Evolutionary conservation across 2,797 vertebrate species (phyloP), one percentile per base, ranked within the genome.

Genomic region (Peromyscus eremicus): DNA sequence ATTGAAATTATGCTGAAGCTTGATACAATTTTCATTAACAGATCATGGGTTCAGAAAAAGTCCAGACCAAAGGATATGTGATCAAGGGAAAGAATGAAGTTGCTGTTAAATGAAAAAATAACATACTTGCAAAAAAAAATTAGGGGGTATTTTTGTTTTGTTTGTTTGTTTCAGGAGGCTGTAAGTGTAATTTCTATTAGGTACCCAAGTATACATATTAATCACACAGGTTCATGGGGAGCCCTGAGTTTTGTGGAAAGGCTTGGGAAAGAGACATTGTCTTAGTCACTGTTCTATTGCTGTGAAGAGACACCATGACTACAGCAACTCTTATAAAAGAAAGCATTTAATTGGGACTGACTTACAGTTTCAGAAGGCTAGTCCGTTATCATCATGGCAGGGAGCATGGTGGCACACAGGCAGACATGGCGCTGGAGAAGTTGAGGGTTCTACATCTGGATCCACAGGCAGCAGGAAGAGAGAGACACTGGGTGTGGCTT

Each of bases 181-280:
- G 25, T 81, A 55, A 81, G 14, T 81, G 23, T 89, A 81, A 75
- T 88, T 94, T 37, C 29, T 86, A 89, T 62, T 76, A 92, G 34
- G 40, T 13, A 68, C 71, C 21, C 11, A 92, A 89, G 17, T 75
- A 9, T 88, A 17, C 32, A 43, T 62, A 43, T 77, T 92, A 34
- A 60, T 43, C 43, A 86, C 14, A 57, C 16, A 34, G 32, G 43
- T 75, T 8, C 14, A 60, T 81, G 52, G 91, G 16, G 71, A 84
- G 16, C 75, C 34, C 79, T 23, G 10, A 93, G 13, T 17, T 94
- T 83, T 76, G 6, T 16, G 25, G 19, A 86, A 68, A 81, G 46
- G 4, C 70, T 40, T 92, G 29, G 21, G 12, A 89, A 92, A 40
- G 52, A 93, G 43, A 34, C 66, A 85, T 34, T 49, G 3, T 49